phyloP scores from a whole-genome alignment of 2,113 vertebrate genomes.

The Serilophus lunatus region DNA sequence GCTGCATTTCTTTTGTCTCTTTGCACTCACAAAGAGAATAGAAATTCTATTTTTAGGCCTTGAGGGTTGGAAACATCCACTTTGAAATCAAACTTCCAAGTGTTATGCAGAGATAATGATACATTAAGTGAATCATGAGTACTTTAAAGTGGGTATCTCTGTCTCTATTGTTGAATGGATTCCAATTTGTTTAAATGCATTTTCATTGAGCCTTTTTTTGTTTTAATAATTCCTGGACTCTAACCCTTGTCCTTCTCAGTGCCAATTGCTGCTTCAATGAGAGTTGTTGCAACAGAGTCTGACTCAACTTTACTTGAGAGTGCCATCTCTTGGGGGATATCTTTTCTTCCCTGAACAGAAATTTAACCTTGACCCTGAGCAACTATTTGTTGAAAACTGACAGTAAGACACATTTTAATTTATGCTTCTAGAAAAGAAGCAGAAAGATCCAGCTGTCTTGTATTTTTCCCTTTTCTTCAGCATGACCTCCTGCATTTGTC shows the following conservation, averaged over 20 bases:
- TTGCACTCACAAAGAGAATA: not conserved
- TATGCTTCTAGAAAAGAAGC: not conserved
- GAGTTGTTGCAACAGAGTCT: not conserved
- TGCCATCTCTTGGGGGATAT: not conserved
- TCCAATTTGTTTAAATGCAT: not conserved
- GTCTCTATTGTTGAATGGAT: not conserved
- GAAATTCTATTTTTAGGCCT: not conserved
- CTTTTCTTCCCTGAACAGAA: not conserved
- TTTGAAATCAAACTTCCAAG: constrained; percentile 24
- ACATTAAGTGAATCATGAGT: not conserved
- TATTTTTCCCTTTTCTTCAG: not conserved
- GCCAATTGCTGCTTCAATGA: not conserved
- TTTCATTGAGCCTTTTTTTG: not conserved
- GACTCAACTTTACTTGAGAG: not conserved
- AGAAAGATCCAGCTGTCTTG: not conserved
- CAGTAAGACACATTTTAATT: not conserved
- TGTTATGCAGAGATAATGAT: not conserved
- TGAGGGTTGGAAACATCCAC: not conserved
- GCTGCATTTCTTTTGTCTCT: not conserved
- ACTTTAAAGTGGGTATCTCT: not conserved
- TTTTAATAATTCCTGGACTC: not conserved
- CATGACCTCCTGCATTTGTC: not conserved
- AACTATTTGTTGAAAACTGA: not conserved
- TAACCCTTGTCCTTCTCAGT: not conserved
- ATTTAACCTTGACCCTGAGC: not conserved